Conservation (phyloP, 2,797 vertebrate species). For the Darevskia mixta region DNA sequence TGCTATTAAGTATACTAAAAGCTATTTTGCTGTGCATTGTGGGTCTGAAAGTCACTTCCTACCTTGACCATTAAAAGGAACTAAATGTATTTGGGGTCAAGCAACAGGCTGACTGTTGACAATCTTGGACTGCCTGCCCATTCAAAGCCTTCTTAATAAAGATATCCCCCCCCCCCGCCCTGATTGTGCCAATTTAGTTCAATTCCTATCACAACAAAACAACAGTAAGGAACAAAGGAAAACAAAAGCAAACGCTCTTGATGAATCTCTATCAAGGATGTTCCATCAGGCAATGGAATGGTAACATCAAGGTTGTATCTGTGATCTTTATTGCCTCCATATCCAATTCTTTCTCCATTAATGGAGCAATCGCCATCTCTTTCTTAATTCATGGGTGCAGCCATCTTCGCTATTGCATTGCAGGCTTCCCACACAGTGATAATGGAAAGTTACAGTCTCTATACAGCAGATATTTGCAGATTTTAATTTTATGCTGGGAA, state of each 20-base stretch:
- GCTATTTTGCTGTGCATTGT: not conserved
- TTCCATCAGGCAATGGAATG: not conserved
- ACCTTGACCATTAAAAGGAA: slow-evolving; percentile 52
- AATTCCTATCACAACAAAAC: not conserved
- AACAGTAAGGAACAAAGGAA: not conserved
- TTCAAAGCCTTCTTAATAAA: not conserved
- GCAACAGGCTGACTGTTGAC: slow-evolving; percentile 48
- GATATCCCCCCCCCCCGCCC: not conserved
- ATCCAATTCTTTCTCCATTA: not conserved
- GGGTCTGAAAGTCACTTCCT: slow-evolving; percentile 46
- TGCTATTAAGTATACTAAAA: slow-evolving; percentile 67
- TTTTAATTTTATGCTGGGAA: not conserved
- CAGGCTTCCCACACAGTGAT: not conserved
- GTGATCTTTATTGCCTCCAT: not conserved
- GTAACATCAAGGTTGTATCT: not conserved
- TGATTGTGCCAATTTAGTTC: not conserved
- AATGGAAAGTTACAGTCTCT: not conserved
- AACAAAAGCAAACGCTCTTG: not conserved
- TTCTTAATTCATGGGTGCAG: not conserved
- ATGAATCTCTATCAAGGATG: not conserved
- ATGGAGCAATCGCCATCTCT: not conserved
- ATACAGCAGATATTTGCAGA: not conserved
- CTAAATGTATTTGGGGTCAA: slow-evolving; percentile 62
- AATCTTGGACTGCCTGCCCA: slow-evolving; percentile 30
- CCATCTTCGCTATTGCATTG: not conserved